Base-by-base conservation (phyloP, 1,140 invertebrate genomes). In the Aphaenogaster ashmeadi region DNA sequence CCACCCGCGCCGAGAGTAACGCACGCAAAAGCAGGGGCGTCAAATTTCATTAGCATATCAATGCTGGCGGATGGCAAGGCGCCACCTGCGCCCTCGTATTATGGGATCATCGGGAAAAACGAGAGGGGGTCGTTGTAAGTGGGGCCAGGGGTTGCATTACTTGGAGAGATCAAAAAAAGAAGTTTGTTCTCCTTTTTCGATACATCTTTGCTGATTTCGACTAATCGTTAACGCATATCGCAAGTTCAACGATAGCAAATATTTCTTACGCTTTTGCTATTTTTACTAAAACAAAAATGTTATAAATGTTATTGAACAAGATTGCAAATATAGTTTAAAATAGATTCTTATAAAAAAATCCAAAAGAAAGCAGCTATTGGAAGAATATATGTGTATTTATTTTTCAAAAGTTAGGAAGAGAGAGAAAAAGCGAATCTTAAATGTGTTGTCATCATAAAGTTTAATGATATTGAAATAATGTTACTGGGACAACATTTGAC, bases 31-130 rank as follows among this genome's bases (percentile, higher is more conserved):
- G 91, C 92, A 93, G 94, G 95, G 94, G 95, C 94, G 93, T 95
- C 95, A 95, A 95, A 95, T 95, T 95, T 95, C 95, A 95, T 95
- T 95, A 95, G 95, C 95, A 95, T 95, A 95, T 95, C 95, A 95
- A 95, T 95, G 95, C 93, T 95, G 94, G 94, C 91, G 94, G 94
- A 95, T 95, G 94, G 94, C 88, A 88, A 92, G 93, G 93, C 93
- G 94, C 94, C 95, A 95, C 95, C 95, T 95, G 95, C 94, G 94
- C 69, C 94, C 93, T 88, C 87, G 93, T 91, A 94, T 95, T 95
- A 95, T 93, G 92, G 94, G 94, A 95, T 95, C 94, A 95, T 93
- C 87, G 91, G 87, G 91, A 83, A 77, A 89, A 87, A 89, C 72
- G 88, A 75, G 85, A 84, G 88, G 85, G 62, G 74, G 67, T 52